Base-by-base conservation (phyloP, 2,113 vertebrate genomes). In the Eulacestoma nigropectus region DNA sequence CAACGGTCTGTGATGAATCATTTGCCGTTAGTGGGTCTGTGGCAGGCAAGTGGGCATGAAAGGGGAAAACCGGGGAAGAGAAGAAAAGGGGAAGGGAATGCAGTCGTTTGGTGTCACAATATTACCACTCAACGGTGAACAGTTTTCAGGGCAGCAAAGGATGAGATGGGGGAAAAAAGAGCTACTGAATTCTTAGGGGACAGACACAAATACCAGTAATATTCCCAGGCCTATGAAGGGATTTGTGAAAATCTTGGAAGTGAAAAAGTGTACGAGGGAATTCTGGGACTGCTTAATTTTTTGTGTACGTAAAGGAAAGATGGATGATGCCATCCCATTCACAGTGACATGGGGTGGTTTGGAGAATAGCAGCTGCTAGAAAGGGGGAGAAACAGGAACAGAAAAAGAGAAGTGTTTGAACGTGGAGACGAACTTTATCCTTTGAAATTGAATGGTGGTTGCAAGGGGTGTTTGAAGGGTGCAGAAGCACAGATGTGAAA, bases 1-100 rank as follows among this genome's bases (percentile, higher is more conserved):
- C 46, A 95, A 69, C 69, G 37, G 87, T 72, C 74, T 90, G 10
- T 20, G 73, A 53, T 96, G 95, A 96, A 82, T 96, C 90, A 82
- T 72, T 63, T 52, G 62, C 86, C 62, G 21, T 84, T 89, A 68
- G 18, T 60, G 70, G 30, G 44, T 55, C 57, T 96, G 88, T 94
- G 88, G 88, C 84, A 57, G 81, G 57, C 84, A n/a, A 93, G 63
- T 39, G 88, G 53, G 60, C 88, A 64, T 18, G 52, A 60, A 39
- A 75, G 83, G 46, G 47, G 65, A 75, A 68, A 91, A 60, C 35
- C 29, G 57, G 79, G 85, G 29, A 70, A 57, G 77, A 50, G 87
- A 60, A 83, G 47, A 84, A 92, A 96, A 91, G 47, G 60, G 73
- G 90, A 88, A 96, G 83, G 69, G 90, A 78, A 60, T 47, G 27